These are phyloP conservation scores for Streptopelia turtur DNA, from an alignment of 2,797 vertebrate species.

Conservation along the genomic window DNA sequence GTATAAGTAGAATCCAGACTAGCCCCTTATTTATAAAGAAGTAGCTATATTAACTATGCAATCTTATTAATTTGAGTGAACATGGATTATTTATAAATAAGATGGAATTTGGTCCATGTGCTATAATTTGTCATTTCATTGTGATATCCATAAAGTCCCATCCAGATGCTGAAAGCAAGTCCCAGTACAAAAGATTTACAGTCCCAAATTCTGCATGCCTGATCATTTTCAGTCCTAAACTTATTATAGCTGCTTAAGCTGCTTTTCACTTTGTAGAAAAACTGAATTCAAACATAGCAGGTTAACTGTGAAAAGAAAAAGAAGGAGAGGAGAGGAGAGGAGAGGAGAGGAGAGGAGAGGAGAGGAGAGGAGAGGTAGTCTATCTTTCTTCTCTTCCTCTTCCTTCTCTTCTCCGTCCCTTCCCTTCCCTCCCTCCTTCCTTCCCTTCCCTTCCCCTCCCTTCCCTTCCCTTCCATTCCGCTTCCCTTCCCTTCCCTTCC, in stretches of 20 bases:
- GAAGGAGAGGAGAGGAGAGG: background rate
- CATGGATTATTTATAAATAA: background rate
- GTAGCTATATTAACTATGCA: background rate
- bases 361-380: too few species aligned
- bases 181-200: background rate
- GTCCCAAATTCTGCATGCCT: background rate
- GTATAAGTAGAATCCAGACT: background rate
- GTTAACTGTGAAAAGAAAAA: background rate
- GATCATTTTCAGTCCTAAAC: background rate
- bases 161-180: background rate
- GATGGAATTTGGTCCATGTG: background rate
- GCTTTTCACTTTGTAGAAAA: background rate
- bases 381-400: too few species aligned
- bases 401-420: too few species aligned
- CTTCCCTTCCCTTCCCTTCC: too few species aligned
- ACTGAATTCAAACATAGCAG: background rate
- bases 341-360: too few species aligned
- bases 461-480: too few species aligned
- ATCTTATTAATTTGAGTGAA: background rate
- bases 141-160: background rate
- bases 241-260: background rate
- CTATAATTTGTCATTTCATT: background rate
- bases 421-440: too few species aligned
- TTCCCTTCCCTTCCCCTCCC: too few species aligned
- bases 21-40: background rate